Conservation (phyloP, 1,140 invertebrate species). For the Orchestia grillus region DNA sequence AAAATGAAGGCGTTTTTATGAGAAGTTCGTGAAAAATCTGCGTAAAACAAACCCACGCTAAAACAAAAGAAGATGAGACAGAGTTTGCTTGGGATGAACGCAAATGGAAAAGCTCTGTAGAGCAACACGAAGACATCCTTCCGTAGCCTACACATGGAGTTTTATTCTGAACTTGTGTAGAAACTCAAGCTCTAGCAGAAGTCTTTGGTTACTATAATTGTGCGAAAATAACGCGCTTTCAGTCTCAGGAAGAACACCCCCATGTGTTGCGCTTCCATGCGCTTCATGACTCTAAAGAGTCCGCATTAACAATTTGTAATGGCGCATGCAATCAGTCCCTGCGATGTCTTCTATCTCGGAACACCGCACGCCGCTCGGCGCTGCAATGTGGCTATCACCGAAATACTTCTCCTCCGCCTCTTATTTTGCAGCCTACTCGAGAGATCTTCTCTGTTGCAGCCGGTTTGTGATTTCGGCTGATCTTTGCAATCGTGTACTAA, state of each 20-base stretch:
- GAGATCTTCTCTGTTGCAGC: not conserved
- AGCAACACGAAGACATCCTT: not conserved
- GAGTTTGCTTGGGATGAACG: not conserved
- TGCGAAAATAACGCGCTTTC: not conserved
- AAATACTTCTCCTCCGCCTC: not conserved
- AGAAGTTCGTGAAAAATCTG: too few species aligned
- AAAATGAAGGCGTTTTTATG: too few species aligned
- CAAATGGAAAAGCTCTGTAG: not conserved
- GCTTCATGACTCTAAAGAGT: not conserved
- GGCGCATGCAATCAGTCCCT: not conserved
- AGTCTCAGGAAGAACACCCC: not conserved
- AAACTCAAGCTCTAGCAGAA: not conserved
- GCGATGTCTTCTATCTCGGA: not conserved
- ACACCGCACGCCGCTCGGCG: not conserved
- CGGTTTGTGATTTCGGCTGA: not conserved
- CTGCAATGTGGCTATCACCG: not conserved
- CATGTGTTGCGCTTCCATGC: not conserved
- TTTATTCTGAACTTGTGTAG: not conserved
- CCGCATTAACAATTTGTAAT: not conserved
- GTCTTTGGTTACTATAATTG: not conserved
- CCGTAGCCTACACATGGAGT: not conserved
- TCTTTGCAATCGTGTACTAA: not conserved
- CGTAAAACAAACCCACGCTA: too few species aligned
- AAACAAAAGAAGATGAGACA: too few species aligned
- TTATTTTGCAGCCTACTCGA: too few species aligned